phyloP scores from a whole-genome alignment of 2,797 vertebrate genomes.

The Halcyon leucocephala region DNA sequence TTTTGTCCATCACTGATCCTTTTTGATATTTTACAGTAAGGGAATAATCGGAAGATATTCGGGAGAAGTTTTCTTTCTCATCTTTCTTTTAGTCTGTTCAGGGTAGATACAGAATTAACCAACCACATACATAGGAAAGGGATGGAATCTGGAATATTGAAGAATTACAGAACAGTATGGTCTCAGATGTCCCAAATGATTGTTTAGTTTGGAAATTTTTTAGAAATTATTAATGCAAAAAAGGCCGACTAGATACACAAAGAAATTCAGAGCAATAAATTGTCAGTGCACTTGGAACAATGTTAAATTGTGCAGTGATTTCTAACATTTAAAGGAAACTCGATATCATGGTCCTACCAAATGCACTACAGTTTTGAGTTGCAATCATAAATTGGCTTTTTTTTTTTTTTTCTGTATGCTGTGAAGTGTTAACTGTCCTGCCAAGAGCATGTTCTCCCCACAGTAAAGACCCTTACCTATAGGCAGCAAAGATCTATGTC shows the following conservation, averaged over 20 bases:
- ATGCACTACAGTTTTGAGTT: not conserved
- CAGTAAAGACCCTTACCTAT: not conserved
- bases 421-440: not conserved
- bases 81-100: not conserved
- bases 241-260: not conserved
- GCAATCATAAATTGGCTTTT: accelerated
- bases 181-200: not conserved
- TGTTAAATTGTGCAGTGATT: not conserved
- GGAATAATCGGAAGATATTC: not conserved
- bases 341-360: accelerated
- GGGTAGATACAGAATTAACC: not conserved
- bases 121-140: not conserved
- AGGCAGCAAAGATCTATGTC: not conserved
- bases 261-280: not conserved
- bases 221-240: not conserved
- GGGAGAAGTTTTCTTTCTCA: not conserved
- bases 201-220: not conserved
- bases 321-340: not conserved
- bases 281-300: not conserved
- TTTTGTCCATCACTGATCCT: not conserved
- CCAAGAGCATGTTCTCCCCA: not conserved
- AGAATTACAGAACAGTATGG: not conserved
- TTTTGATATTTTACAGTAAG: not conserved
- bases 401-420: not conserved
- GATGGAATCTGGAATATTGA: not conserved